Evolutionary conservation across 1,140 invertebrate species (phyloP).

Genomic region (Pseudomyrmex gracilis): DNA sequence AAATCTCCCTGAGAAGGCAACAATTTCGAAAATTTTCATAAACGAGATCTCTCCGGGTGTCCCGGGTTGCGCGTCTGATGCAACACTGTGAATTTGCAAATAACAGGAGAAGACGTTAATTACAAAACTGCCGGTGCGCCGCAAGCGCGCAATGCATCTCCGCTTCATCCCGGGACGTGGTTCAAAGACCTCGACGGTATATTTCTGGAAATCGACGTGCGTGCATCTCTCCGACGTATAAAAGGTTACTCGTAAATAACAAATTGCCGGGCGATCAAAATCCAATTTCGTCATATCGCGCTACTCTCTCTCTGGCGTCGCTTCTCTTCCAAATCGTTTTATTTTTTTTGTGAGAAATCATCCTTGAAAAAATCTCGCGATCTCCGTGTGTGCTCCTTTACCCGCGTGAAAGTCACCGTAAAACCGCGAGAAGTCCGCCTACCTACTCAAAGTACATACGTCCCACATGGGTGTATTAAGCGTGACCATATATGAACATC

Average conservation of each 20-base stretch:
- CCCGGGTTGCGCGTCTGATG: slow-evolving; percentile 18
- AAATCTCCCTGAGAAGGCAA: neutral
- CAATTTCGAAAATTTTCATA: neutral
- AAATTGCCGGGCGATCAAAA: neutral
- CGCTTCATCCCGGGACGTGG: slow-evolving; percentile 25
- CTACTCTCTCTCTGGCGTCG: neutral
- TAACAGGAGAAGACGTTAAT: slow-evolving; percentile 33
- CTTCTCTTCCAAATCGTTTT: neutral
- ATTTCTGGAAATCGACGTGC: slow-evolving; percentile 71
- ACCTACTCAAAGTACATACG: slow-evolving; percentile 32
- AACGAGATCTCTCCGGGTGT: neutral
- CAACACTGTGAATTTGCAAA: slow-evolving; percentile 42
- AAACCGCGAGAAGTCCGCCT: slow-evolving; percentile 39
- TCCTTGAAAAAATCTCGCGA: slow-evolving; percentile 21
- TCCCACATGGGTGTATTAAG: slow-evolving; percentile 76
- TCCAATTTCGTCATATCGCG: neutral
- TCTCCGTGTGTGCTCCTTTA: neutral
- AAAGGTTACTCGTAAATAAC: slow-evolving; percentile 8
- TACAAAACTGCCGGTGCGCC: neutral
- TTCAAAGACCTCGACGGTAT: slow-evolving; percentile 71
- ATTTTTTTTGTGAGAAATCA: neutral
- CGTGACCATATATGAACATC: slow-evolving; percentile 82
- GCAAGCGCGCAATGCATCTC: slow-evolving; percentile 43
- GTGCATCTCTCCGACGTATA: too few relatives aligned
- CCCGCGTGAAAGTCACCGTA: slow-evolving; percentile 33